phyloP scores from a whole-genome alignment of 2,888 invertebrate species.

The Caprella mutica region DNA sequence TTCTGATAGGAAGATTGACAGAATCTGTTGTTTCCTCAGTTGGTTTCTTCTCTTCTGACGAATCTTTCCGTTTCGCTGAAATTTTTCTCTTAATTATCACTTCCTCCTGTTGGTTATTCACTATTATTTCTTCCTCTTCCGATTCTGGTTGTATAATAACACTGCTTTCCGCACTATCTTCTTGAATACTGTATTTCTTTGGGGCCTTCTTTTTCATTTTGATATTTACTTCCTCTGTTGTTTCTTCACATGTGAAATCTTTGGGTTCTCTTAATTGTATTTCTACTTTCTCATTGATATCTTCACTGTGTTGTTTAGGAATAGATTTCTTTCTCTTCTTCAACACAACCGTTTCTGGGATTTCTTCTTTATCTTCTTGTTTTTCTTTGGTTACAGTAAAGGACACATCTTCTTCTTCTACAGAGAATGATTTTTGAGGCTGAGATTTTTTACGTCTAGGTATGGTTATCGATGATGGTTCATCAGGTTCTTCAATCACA shows the following conservation, averaged over 20 bases:
- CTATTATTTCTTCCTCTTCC: slow-evolving; percentile 17
- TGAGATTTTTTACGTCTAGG: too few species aligned
- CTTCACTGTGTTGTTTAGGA: neutral
- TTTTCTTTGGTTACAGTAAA: too few species aligned
- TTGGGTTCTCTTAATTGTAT: neutral
- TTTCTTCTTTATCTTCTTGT: too few species aligned
- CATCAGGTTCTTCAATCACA: too few species aligned
- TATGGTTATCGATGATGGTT: too few species aligned
- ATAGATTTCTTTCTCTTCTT: neutral
- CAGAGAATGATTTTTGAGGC: too few species aligned
- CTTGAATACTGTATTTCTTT: slow-evolving; percentile 20
- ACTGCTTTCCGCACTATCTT: slow-evolving; percentile 24
- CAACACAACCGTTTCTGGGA: neutral
- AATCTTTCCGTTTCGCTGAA: neutral
- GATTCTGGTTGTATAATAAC: slow-evolving; percentile 23
- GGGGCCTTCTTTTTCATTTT: slow-evolving; percentile 23
- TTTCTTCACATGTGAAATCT: slow-evolving; percentile 5
- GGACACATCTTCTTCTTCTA: too few species aligned
- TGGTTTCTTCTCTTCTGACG: neutral
- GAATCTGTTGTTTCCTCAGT: slow-evolving; percentile 4
- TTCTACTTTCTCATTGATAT: slow-evolving; percentile 1
- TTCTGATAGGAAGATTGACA: slow-evolving; percentile 5
- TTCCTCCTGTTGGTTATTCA: neutral
- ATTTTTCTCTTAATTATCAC: neutral
- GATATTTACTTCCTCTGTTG: slow-evolving; percentile 13